Evolutionary conservation across 2,888 invertebrate genomes (phyloP), one percentile per base, ranked within the genome.

Genomic region (Scaptomyza parva): DNA sequence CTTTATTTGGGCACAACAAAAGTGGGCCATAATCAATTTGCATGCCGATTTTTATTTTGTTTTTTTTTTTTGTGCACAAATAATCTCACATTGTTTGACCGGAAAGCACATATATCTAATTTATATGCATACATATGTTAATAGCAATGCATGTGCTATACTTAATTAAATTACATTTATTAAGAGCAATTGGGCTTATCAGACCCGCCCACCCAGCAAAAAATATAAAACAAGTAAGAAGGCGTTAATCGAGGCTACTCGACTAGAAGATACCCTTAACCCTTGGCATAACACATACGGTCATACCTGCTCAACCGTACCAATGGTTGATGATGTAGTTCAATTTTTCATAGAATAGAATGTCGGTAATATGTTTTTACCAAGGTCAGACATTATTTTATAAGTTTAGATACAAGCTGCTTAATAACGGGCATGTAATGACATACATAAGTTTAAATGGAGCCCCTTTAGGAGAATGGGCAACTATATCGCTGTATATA

Each of bases 1-100:
- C 73, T 74, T 74, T 64, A 41, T 8, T 6, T 20, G 40, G 18
- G 12, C 40, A 20, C 33, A 11, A 30, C 18, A 14, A 75, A 75
- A 64, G 75, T 73, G 73, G 73, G 47, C 7, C 24, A 28, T 20
- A 69, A 45, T 40, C 39, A 28, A 74, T 74, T 68, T 59, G 51
- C 14, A 12, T 30, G 12, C 12, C 30, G 30, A 26, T 4, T 26
- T 26, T 26, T 3, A 9, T 28, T 28, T 28, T 28, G 2, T 30
- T 30, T 30, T 30, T 12, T 30, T 30, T 17, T n/a, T 12, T 1
- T 35, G 2, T 17, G 12, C 18, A 30, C 18, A 51, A 57, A 53
- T 75, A 62, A 70, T 75, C 76, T 33, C 28, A 0, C 18, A 20
- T 18, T 47, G 35, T 35, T 26, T 1, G 50, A 66, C 76, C 74